Percentiles rank a stretch among this genome's conserved stretches.
phyloP scores from a whole-genome alignment of 2,113 vertebrate species.

The Morone chrysops region DNA sequence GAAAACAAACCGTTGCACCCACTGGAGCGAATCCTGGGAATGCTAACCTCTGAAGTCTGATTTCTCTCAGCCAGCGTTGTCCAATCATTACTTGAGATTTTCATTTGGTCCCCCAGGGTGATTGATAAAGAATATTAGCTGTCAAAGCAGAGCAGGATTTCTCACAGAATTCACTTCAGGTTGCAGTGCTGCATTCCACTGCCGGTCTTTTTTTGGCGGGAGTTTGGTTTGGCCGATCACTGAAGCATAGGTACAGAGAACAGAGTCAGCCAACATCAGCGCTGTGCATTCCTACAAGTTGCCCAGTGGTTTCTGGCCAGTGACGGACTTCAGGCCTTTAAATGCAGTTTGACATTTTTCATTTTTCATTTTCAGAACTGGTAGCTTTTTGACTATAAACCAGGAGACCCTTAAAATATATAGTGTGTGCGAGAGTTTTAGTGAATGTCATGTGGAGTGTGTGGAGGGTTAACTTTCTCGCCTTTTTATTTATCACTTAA shows the following conservation, averaged over 20 bases:
- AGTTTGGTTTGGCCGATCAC: constrained; percentile 19
- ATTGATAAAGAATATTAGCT: constrained; percentile 12
- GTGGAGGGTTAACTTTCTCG: not conserved
- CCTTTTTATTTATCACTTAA: constrained; percentile 30
- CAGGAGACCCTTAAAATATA: constrained; percentile 1
- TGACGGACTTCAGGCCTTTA: not conserved
- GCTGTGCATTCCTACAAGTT: constrained; percentile 22
- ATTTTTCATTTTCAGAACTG: constrained; percentile 11
- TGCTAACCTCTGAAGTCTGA: not conserved
- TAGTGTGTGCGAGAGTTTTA: not conserved
- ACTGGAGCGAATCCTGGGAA: constrained; percentile 3
- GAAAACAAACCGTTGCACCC: constrained; percentile 1
- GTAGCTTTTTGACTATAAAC: constrained; percentile 26
- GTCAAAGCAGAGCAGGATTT: constrained; percentile 17
- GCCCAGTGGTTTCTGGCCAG: constrained; percentile 26
- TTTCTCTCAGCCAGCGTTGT: constrained; percentile 13
- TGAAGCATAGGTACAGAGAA: constrained; percentile 17
- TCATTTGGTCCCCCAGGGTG: not conserved
- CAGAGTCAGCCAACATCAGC: constrained; percentile 33
- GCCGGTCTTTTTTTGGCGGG: constrained; percentile 45
- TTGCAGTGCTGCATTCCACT: constrained; percentile 24
- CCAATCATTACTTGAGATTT: not conserved
- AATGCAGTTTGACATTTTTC: constrained; percentile 48
- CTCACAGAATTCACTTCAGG: constrained; percentile 8
- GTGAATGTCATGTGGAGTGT: constrained; percentile 5